Conservation (phyloP, 2,113 vertebrate species). For the Callipepla californica region DNA sequence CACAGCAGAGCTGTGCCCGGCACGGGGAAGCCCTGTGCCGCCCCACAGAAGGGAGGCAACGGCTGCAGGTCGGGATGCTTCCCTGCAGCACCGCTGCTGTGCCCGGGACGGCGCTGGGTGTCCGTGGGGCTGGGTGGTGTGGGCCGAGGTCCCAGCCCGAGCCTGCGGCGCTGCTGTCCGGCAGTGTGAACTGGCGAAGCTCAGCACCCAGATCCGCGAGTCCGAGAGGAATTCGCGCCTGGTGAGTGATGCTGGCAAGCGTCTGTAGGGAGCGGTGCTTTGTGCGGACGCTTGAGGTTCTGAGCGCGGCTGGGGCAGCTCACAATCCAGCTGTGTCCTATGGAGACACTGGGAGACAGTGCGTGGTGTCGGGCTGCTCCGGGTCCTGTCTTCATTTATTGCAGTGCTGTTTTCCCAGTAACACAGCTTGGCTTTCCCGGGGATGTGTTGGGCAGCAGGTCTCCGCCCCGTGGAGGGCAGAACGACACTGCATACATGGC, state of each 20-base stretch:
- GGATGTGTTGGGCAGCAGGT: neutral
- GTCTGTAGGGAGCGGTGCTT: fast-evolving
- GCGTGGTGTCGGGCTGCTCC: neutral
- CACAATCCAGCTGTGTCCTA: fast-evolving
- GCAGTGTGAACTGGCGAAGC: conserved; percentile 91
- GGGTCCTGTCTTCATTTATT: neutral
- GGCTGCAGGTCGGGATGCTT: neutral
- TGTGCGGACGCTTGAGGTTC: fast-evolving
- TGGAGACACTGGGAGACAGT: neutral
- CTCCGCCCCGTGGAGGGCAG: neutral
- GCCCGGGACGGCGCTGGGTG: no score
- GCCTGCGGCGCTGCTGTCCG: neutral
- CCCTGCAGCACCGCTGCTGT: no score
- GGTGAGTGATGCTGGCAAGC: conserved; percentile 76
- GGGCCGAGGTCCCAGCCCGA: neutral
- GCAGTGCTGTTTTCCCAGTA: neutral
- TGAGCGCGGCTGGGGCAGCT: neutral
- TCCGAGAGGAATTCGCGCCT: conserved; percentile 96
- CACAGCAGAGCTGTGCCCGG: no score
- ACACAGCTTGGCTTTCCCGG: neutral
- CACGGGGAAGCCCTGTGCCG: neutral
- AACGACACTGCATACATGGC: neutral
- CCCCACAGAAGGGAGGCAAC: neutral
- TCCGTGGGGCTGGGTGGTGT: fast-evolving
- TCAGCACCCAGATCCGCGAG: conserved; percentile 91